Evolutionary conservation across 2,113 vertebrate species (phyloP).

Genomic region (Alces alces): DNA sequence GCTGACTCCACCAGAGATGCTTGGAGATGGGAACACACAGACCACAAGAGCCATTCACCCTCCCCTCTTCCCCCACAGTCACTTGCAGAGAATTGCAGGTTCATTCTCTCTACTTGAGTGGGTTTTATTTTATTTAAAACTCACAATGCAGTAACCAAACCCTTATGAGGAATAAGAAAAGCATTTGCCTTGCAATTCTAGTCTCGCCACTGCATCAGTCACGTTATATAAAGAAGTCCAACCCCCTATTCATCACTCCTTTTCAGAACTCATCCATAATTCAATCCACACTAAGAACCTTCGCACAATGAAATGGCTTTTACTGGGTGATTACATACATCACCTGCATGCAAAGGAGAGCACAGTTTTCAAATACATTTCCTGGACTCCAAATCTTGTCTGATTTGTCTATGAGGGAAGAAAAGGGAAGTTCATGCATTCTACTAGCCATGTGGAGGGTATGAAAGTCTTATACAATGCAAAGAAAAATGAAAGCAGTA

Average conservation of each 20-base stretch:
- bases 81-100: neutral
- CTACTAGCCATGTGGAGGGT: neutral
- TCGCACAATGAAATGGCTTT: constrained; percentile 36
- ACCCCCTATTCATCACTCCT: neutral
- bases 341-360: neutral
- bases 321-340: neutral
- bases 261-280: constrained; percentile 29
- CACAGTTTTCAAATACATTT: neutral
- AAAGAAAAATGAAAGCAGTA: neutral
- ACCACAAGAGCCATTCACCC: neutral
- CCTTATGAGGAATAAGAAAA: neutral
- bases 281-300: neutral
- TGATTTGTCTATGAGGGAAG: neutral
- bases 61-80: neutral
- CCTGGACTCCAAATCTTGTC: neutral
- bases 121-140: neutral
- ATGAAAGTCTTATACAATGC: neutral
- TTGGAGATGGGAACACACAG: neutral
- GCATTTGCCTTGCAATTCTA: neutral
- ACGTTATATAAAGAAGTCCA: neutral
- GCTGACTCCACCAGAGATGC: neutral
- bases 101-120: neutral
- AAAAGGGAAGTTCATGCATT: neutral
- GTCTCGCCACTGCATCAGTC: neutral
- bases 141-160: neutral